Conservation (phyloP, 2,888 invertebrate species). For the Petrolisthes cinctipes region DNA sequence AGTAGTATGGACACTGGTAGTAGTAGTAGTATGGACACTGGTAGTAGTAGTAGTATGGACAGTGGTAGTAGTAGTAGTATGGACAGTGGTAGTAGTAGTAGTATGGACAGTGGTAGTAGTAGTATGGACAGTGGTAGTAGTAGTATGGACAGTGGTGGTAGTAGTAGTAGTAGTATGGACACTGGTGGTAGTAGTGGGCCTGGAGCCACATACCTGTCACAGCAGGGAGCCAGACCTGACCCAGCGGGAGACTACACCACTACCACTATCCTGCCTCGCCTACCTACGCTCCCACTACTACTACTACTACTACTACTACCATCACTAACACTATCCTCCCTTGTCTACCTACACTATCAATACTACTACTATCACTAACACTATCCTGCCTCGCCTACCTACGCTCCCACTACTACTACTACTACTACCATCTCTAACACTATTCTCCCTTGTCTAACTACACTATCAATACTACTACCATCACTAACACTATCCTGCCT, state of each 20-base stretch:
- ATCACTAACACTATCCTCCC: background rate
- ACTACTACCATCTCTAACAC: background rate
- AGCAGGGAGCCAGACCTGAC: constrained; percentile 1
- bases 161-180: too few relatives aligned
- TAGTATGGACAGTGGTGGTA: too few relatives aligned
- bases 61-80: too few relatives aligned
- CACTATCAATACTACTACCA: background rate
- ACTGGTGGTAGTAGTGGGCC: too few relatives aligned
- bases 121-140: too few relatives aligned
- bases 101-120: too few relatives aligned
- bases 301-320: background rate
- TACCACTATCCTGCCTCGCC: background rate
- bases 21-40: too few relatives aligned
- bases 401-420: background rate
- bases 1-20: too few relatives aligned
- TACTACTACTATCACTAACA: background rate
- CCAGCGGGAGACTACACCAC: constrained; percentile 5
- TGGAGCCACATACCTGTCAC: constrained; percentile 1
- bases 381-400: too few relatives aligned
- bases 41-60: too few relatives aligned
- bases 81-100: too few relatives aligned
- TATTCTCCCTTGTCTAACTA: too few relatives aligned
- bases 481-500: background rate
- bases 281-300: background rate
- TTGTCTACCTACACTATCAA: background rate